Evolutionary conservation across 2,113 vertebrate species (phyloP), one percentile per base, ranked within the genome.

Genomic region (Brachirus orientalis): DNA sequence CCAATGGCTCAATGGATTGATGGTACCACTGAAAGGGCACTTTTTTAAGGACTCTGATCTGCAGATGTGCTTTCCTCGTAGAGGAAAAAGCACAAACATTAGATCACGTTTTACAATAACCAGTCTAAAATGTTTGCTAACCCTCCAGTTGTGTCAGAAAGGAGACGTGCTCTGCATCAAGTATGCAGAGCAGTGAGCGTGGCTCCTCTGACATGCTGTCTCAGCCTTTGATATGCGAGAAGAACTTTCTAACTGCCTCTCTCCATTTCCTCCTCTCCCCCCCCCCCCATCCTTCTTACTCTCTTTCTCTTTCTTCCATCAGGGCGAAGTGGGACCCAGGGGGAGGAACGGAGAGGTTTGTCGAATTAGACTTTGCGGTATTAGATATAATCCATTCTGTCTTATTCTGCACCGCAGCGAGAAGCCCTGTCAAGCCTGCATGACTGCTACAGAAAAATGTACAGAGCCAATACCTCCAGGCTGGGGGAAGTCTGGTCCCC

Each of bases 311-410:
- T 63, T 83, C 40, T 81, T 84, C 67, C 74, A 17, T 51, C 89
- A 94, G 93, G 93, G 93, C 40, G 90, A 91, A 82, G 83, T 69
- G 16, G 93, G 93, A 85, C 89, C 84, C 85, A 81, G 50, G 64
- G 93, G 93, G 89, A 48, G 80, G 70, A 92, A 89, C 89, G 93
- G 93, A 93, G 92, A 93, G 92, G 93, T 94, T 86, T 91, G 92
- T 91, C 83, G 61, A 91, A 87, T 87, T 88, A 80, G 75, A 86
- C 81, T 73, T 79, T 77, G 68, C 61, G 4, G 78, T 84, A 80
- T 85, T 80, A 87, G 80, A 87, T 84, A 82, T 87, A 87, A 85
- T 87, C 79, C 79, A 84, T 86, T 86, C 83, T 79, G 74, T 86
- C 66, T 86, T 72, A 85, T 84, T 86, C 77, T 75, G 74, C 47